Evolutionary conservation across 2,888 invertebrate species (phyloP).

Genomic region (Tethea ocularis): DNA sequence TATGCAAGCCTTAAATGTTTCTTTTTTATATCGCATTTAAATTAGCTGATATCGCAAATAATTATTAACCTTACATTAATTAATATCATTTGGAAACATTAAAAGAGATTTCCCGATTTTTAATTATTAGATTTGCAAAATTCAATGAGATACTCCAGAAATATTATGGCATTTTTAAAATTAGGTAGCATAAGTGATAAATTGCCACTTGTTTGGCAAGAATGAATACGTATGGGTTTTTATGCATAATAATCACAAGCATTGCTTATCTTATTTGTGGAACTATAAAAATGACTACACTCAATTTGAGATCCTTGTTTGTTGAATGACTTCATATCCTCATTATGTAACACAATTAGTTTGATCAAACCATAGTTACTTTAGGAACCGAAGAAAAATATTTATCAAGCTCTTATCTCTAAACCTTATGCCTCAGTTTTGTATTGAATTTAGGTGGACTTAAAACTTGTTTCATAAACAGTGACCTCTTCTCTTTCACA

Average conservation of each 20-base stretch:
- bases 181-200: too few relatives aligned
- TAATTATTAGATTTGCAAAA: too few relatives aligned
- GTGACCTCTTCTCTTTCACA: conserved; percentile 78
- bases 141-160: not conserved
- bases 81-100: too few relatives aligned
- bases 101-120: too few relatives aligned
- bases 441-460: conserved; percentile 83
- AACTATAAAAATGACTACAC: conserved; percentile 50
- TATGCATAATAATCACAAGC: not conserved
- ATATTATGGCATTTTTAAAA: not conserved
- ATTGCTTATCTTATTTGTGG: not conserved
- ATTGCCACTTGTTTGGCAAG: not conserved
- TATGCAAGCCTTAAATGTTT: too few relatives aligned
- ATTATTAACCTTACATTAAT: too few relatives aligned
- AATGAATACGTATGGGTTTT: not conserved
- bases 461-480: conserved; percentile 84
- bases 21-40: too few relatives aligned
- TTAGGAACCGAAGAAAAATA: conserved; percentile 6
- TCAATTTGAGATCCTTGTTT: conserved; percentile 62
- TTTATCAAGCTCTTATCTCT: conserved; percentile 14
- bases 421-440: conserved; percentile 70
- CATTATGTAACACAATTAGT: not conserved
- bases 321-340: conserved; percentile 47
- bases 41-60: too few relatives aligned
- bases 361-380: not conserved